A percentile compares a stretch with the other conserved stretches of the same genome.
These are phyloP conservation scores for Pachyramphus minor DNA, from an alignment of 2,113 vertebrate species.

Conservation along the genomic window DNA sequence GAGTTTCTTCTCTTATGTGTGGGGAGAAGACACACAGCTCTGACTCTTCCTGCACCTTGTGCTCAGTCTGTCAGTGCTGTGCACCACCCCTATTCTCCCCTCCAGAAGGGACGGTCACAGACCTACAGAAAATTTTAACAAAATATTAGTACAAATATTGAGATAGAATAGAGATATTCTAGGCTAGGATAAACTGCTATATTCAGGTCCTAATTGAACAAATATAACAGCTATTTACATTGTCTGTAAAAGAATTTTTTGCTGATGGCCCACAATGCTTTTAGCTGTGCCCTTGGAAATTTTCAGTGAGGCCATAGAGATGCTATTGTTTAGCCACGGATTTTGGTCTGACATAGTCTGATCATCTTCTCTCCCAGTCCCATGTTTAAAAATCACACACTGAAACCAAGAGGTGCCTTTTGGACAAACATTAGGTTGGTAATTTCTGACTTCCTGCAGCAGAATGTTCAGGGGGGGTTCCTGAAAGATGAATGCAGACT, in stretches of 20 bases:
- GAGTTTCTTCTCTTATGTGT: background rate
- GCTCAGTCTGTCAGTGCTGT: background rate
- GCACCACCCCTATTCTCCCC: background rate
- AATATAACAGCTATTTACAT: background rate
- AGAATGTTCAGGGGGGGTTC: background rate
- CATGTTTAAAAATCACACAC: background rate
- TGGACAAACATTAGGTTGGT: background rate
- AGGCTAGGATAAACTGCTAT: background rate
- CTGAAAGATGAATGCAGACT: background rate
- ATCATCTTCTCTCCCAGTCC: background rate
- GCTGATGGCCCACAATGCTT: background rate
- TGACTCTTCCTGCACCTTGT: background rate
- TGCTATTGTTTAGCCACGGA: background rate
- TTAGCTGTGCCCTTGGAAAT: background rate
- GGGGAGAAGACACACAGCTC: background rate
- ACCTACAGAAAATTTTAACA: background rate
- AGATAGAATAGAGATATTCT: background rate
- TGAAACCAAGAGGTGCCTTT: background rate
- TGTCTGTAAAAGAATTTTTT: background rate
- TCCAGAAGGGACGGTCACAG: background rate
- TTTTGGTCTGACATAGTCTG: accelerated
- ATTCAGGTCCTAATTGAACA: background rate
- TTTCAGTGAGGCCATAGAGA: background rate
- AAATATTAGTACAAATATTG: background rate
- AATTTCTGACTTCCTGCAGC: background rate